Conservation (phyloP, 2,888 invertebrate species). For the Drosophila recens region DNA sequence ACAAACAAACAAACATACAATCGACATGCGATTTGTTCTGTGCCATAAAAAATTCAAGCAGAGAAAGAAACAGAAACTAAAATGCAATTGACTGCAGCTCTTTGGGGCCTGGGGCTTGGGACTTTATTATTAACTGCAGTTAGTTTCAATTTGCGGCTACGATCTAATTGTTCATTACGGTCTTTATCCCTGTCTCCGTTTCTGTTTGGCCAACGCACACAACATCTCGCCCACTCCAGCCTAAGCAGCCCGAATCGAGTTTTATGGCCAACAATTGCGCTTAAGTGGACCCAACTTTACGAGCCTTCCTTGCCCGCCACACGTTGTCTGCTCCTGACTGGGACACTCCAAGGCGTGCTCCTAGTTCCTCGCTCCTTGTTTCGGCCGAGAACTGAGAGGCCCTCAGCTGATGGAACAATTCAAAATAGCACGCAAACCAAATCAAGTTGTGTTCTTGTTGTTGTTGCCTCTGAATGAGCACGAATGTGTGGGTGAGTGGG, state of each 20-base stretch:
- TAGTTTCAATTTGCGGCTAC: slow-evolving; percentile 77
- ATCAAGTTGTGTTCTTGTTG: slow-evolving; percentile 60
- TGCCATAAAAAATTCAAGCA: slow-evolving; percentile 2
- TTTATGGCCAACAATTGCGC: slow-evolving; percentile 79
- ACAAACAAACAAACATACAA: slow-evolving; percentile 38
- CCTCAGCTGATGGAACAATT: slow-evolving; percentile 51
- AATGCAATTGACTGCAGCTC: slow-evolving; percentile 44
- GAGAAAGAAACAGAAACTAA: slow-evolving; percentile 5
- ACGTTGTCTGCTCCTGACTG: slow-evolving; percentile 21
- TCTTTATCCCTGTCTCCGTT: slow-evolving; percentile 31
- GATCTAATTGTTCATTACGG: slow-evolving; percentile 73
- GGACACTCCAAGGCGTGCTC: slow-evolving; percentile 39
- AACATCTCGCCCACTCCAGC: not conserved
- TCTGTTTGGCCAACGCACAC: slow-evolving; percentile 32
- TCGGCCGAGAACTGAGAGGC: slow-evolving; percentile 2
- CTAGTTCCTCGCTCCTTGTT: slow-evolving; percentile 20
- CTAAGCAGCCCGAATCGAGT: slow-evolving; percentile 49
- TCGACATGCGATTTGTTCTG: slow-evolving; percentile 42
- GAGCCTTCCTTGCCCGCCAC: slow-evolving; percentile 48
- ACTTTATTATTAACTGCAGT: slow-evolving; percentile 65
- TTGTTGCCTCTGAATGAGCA: slow-evolving; percentile 7
- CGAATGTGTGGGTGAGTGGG: not conserved
- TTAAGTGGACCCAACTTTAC: slow-evolving; percentile 79
- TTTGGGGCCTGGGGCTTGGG: slow-evolving; percentile 14
- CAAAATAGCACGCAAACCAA: slow-evolving; percentile 76